A percentile compares a stretch with the other conserved stretches of the same genome.
Conservation (phyloP, 2,888 invertebrate species). For the Prosopocoilus inquinatus region DNA sequence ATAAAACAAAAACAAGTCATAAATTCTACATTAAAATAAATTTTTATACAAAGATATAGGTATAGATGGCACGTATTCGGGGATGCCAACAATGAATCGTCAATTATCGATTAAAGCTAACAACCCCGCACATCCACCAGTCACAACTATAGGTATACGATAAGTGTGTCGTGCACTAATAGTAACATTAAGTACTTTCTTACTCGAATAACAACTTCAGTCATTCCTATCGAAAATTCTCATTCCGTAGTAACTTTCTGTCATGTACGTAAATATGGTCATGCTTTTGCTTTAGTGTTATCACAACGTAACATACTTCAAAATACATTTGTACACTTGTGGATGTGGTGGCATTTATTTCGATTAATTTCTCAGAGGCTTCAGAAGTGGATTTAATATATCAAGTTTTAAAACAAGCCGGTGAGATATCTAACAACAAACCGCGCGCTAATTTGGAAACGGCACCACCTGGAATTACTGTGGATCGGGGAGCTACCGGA, state of each 20-base stretch:
- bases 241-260: no score
- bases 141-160: not conserved
- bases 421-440: constrained; percentile 71
- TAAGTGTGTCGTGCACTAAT: not conserved
- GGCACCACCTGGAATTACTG: constrained; percentile 50
- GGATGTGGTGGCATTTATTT: constrained; percentile 1
- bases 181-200: no score
- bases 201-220: no score
- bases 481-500: constrained; percentile 38
- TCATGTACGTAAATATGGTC: not conserved
- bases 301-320: no score
- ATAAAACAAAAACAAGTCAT: no score
- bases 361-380: constrained; percentile 13
- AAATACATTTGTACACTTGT: no score
- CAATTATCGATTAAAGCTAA: constrained; percentile 46
- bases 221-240: no score
- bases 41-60: constrained; percentile 19
- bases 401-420: constrained; percentile 92
- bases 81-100: constrained; percentile 49
- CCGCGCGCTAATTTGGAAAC: constrained; percentile 42
- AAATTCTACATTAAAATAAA: no score
- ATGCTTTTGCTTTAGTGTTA: not conserved
- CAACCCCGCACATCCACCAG: constrained; percentile 29
- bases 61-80: constrained; percentile 26
- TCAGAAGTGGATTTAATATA: constrained; percentile 87